Conservation (phyloP, 2,797 vertebrate species). For the Macropus fuliginosus region DNA sequence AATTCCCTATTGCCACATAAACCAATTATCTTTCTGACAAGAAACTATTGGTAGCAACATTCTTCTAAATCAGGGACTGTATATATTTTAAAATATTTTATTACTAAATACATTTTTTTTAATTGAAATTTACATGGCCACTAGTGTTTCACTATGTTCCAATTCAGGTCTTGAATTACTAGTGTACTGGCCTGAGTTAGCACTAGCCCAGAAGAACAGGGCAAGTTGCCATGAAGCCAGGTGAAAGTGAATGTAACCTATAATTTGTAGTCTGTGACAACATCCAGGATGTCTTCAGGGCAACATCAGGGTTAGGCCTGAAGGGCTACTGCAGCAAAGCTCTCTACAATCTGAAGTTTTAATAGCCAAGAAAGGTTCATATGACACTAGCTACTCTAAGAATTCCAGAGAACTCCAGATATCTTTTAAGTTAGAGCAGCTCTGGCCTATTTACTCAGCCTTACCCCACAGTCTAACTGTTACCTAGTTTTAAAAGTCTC, state of each 20-base stretch:
- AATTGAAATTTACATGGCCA: neutral
- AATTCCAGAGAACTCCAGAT: neutral
- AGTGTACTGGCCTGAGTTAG: neutral
- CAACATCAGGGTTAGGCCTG: neutral
- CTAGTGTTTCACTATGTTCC: neutral
- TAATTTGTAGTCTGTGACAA: neutral
- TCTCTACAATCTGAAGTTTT: neutral
- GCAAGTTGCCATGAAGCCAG: neutral
- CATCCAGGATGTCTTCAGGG: neutral
- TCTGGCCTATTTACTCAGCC: neutral
- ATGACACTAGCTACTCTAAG: accelerated
- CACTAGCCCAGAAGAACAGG: neutral
- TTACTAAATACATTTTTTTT: neutral
- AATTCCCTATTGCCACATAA: neutral
- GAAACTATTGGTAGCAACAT: neutral
- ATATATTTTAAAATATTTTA: neutral
- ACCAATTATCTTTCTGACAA: neutral
- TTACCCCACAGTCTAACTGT: neutral
- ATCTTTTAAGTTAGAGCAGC: neutral
- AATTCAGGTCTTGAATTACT: neutral
- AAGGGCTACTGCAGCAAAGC: neutral
- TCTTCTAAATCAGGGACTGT: neutral
- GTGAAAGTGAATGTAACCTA: neutral
- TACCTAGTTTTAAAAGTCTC: neutral
- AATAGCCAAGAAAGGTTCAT: neutral